Conservation (phyloP, 1,140 invertebrate species). For the Ruditapes philippinarum region DNA sequence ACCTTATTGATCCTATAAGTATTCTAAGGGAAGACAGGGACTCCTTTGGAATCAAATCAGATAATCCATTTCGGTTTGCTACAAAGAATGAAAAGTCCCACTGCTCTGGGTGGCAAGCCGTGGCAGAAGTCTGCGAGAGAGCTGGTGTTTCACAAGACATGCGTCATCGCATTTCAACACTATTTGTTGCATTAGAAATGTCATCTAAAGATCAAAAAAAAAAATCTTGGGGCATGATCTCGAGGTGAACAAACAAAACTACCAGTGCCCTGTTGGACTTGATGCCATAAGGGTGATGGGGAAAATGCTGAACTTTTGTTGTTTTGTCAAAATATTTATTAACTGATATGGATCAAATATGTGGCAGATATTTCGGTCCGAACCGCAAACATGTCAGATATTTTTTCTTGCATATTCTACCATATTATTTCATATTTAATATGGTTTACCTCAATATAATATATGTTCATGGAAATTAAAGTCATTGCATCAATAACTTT, state of each 20-base stretch:
- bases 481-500: too few relatives aligned
- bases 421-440: too few relatives aligned
- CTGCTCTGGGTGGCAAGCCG: conserved; percentile 64
- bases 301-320: conserved; percentile 47
- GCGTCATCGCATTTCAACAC: conserved; percentile 57
- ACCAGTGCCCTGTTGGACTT: conserved; percentile 48
- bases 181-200: conserved; percentile 61
- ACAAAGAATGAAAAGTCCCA: conserved; percentile 50
- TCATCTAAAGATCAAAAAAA: conserved; percentile 1
- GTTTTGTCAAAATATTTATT: too few relatives aligned
- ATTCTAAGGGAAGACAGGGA: conserved; percentile 50
- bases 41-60: conserved; percentile 31
- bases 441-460: too few relatives aligned
- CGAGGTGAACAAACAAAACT: conserved; percentile 60
- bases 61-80: conserved; percentile 59
- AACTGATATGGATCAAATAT: too few relatives aligned
- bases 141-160: conserved; percentile 51
- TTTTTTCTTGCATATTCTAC: too few relatives aligned
- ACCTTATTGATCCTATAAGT: conserved; percentile 44
- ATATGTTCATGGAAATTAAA: too few relatives aligned
- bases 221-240: conserved; percentile 52
- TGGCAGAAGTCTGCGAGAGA: conserved; percentile 36
- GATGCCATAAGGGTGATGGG: conserved; percentile 24
- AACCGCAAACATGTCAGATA: too few relatives aligned
- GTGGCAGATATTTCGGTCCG: too few relatives aligned